Conservation (phyloP, 2,797 vertebrate genomes). For the Pelodytes ibericus region DNA sequence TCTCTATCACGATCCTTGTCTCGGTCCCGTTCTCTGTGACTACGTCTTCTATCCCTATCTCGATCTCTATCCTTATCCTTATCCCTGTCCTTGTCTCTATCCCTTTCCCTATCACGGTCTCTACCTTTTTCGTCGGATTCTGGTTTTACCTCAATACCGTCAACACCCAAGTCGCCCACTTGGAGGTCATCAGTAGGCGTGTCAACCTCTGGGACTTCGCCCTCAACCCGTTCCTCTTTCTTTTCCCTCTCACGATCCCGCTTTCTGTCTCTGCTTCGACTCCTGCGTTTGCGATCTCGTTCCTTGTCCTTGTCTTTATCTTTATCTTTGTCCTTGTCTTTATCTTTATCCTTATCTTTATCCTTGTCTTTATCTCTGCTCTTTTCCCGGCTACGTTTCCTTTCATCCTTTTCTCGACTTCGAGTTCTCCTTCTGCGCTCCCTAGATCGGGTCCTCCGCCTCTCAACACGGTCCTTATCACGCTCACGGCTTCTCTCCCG, state of each 20-base stretch:
- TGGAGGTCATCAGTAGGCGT: constrained; percentile 61
- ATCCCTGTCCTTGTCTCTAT: constrained; percentile 75
- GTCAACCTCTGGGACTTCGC: constrained; percentile 70
- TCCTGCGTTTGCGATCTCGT: constrained; percentile 68
- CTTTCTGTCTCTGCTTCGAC: constrained; percentile 68
- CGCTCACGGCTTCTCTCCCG: constrained; percentile 74
- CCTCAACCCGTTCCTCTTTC: constrained; percentile 70
- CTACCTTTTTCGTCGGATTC: constrained; percentile 69
- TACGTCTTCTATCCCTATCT: constrained; percentile 75
- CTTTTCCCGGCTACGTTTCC: constrained; percentile 71
- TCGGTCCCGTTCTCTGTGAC: constrained; percentile 73
- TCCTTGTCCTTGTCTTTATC: constrained; percentile 77
- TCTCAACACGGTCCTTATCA: constrained; percentile 80
- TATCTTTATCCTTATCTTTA: constrained; percentile 70
- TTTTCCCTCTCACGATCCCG: constrained; percentile 74
- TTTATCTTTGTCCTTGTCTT: constrained; percentile 75
- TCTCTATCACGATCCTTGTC: constrained; percentile 73
- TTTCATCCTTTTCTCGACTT: constrained; percentile 82
- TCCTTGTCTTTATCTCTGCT: constrained; percentile 74
- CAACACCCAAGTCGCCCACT: constrained; percentile 63
- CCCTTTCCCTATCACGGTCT: constrained; percentile 75
- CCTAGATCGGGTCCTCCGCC: constrained; percentile 77
- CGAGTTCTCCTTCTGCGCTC: constrained; percentile 83
- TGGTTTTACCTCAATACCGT: constrained; percentile 62
- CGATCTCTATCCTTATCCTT: constrained; percentile 71